phyloP scores from a whole-genome alignment of 2,888 invertebrate genomes.

The Thera obeliscata region DNA sequence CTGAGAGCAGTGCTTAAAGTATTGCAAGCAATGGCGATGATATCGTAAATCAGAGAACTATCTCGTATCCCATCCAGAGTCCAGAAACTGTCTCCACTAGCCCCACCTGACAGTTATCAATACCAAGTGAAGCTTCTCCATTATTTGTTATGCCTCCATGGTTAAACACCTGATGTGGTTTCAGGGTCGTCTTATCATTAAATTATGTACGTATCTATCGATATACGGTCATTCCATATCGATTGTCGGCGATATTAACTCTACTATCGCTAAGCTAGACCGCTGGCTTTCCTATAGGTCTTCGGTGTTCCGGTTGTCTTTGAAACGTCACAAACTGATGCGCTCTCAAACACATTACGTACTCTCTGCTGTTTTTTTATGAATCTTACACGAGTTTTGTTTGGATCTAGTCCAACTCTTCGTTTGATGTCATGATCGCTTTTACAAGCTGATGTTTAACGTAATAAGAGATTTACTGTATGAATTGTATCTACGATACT shows the following conservation, averaged over 20 bases:
- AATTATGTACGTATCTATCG: conserved; percentile 40
- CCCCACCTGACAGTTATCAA: not conserved
- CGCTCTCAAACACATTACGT: not conserved
- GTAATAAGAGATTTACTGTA: not conserved
- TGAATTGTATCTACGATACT: not conserved
- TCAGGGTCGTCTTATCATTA: conserved; percentile 43
- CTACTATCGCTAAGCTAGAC: not conserved
- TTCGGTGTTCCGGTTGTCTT: not conserved
- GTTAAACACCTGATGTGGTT: conserved; percentile 24
- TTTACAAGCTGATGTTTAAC: not conserved
- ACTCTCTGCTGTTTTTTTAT: not conserved
- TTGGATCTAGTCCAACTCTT: conserved; percentile 23
- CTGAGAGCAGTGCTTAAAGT: not conserved
- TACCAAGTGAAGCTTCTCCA: not conserved
- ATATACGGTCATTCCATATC: conserved; percentile 42
- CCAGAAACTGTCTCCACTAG: not conserved
- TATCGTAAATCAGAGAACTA: no score
- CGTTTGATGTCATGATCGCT: conserved; percentile 17
- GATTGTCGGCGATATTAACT: conserved; percentile 27
- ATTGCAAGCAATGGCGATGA: no score
- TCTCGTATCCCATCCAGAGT: no score
- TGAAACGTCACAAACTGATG: not conserved
- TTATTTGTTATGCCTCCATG: conserved; percentile 6
- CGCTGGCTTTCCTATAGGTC: conserved; percentile 1
- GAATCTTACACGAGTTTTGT: conserved; percentile 12